Base-by-base conservation (phyloP, 2,797 vertebrate species). In the Tarsius wallacei region DNA sequence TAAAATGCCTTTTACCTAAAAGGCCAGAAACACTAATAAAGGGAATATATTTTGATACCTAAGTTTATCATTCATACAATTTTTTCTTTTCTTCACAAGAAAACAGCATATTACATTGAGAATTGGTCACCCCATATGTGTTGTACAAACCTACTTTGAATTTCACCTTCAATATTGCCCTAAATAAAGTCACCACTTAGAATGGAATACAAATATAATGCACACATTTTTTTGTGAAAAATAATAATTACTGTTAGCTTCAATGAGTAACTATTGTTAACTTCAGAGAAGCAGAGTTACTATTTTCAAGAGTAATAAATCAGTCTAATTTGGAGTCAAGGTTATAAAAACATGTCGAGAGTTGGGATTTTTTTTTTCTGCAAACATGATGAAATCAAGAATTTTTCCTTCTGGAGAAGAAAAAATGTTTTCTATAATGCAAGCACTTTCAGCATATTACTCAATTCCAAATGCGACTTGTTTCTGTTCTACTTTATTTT, bases 1-100 rank as follows among this genome's bases (percentile, higher is more conserved):
- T 66, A 92, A 93, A 89, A 51, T 85, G 19, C 12, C n/a, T 24
- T 55, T 92, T 49, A 85, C 24, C 24, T 42, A 42, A 42, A 42
- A 36, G 33, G n/a, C 80, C 57, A 86, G 64, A 88, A 87, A 90
- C 61, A 73, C 51, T 55, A 57, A 61, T 24, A 78, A 82, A 74
- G 2, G 28, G 13, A 92, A 77, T 47, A 91, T 19, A 86, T 47
- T 95, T 57, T 90, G 59, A 86, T 36, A 33, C 7, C 74, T 80
- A 86, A 68, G 81, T 47, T 47, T 90, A 71, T 78, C 77, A 78
- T 57, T 86, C 64, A 80, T 55, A 85, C 81, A 95, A 47, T 85
- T 31, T 90, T 66, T 84, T 80, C 89, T 94, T 95, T 93, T 26
- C 74, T 59, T 12, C 19, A 59, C 42, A 94, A 89, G 64, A 93